These are phyloP conservation scores for Dryococelus australis DNA, from an alignment of 2,888 invertebrate species.

Conservation along the genomic window DNA sequence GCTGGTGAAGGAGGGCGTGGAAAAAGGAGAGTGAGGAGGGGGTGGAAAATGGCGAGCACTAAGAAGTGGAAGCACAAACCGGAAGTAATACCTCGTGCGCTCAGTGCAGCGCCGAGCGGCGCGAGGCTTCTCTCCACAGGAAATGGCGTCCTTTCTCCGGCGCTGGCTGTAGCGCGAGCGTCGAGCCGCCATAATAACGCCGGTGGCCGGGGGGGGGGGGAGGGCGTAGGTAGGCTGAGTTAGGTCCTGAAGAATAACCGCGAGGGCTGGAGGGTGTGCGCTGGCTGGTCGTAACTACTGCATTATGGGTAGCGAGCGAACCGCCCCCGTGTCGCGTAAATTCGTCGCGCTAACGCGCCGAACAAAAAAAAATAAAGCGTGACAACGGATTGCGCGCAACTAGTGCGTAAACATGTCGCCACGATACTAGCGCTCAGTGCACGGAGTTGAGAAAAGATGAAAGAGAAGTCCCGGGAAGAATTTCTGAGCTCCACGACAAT, in stretches of 20 bases:
- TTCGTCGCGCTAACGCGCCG: not conserved
- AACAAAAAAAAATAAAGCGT: not conserved
- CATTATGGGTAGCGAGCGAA: not conserved
- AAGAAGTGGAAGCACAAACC: slow-evolving; percentile 16
- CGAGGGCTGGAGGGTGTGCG: not conserved
- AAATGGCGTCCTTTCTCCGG: slow-evolving; percentile 6
- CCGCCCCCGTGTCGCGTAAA: not conserved
- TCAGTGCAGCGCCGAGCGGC: not conserved
- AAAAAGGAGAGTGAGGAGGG: not conserved
- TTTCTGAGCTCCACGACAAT: too few species aligned
- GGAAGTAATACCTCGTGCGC: not conserved
- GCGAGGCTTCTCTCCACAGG: not conserved
- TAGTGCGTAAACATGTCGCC: not conserved
- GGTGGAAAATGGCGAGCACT: slow-evolving; percentile 2
- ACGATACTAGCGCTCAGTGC: too few species aligned
- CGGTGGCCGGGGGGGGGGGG: not conserved
- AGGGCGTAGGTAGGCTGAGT: not conserved
- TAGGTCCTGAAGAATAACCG: slow-evolving; percentile 4
- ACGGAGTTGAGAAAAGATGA: too few species aligned
- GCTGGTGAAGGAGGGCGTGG: not conserved
- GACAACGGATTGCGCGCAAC: not conserved
- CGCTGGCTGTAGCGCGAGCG: too few species aligned
- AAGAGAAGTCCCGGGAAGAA: too few species aligned
- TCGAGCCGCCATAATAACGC: not conserved
- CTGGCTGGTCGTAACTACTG: not conserved